Conservation (phyloP, 2,113 vertebrate species). For the Notiomystis cincta region DNA sequence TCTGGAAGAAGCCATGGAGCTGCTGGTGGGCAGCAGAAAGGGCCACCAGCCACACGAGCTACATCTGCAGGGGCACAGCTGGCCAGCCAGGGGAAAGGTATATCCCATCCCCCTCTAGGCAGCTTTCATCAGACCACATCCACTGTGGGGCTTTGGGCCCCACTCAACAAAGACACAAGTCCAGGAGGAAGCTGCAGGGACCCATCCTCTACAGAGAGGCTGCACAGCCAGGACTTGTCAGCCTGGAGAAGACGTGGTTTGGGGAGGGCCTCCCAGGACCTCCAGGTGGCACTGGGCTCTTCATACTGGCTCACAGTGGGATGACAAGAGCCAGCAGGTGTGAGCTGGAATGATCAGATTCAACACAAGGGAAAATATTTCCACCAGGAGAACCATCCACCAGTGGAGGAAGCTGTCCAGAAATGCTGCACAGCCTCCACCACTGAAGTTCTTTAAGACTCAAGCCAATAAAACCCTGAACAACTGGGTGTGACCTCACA, state of each 20-base stretch:
- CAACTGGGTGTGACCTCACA: neutral
- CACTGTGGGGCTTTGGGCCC: accelerated
- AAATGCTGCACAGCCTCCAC: neutral
- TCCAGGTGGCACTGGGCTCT: neutral
- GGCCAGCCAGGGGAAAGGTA: neutral
- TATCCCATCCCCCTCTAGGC: accelerated
- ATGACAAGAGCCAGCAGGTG: neutral
- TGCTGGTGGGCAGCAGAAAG: neutral
- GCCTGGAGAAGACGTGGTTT: neutral
- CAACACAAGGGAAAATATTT: neutral
- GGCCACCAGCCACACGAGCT: neutral
- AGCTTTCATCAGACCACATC: neutral
- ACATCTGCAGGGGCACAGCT: neutral
- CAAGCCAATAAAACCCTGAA: neutral
- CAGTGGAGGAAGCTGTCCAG: neutral
- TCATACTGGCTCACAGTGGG: accelerated
- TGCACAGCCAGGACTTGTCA: neutral
- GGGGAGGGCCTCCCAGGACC: neutral
- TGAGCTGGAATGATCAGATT: neutral
- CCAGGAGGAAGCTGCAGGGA: neutral
- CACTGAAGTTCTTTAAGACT: neutral
- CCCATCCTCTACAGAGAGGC: neutral
- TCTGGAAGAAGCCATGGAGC: neutral
- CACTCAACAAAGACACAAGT: neutral
- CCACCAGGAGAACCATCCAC: neutral